Evolutionary conservation across 2,888 invertebrate species (phyloP), one percentile per base, ranked within the genome.

Genomic region (Lissonota sp.): DNA sequence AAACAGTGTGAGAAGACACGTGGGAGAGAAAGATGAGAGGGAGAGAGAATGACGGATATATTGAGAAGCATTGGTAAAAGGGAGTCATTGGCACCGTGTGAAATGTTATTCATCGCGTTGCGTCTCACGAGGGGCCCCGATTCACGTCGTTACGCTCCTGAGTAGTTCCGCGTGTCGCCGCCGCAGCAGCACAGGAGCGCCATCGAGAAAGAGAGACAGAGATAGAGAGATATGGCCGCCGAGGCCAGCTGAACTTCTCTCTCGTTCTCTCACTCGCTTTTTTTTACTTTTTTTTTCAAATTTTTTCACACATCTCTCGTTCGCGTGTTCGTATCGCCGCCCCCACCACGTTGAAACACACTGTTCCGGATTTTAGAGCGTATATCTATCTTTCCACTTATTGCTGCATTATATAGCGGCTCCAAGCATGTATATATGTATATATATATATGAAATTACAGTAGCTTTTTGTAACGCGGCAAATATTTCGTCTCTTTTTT

Each of bases 201-300:
- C 60, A 55, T 62, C 71, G 60, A 63, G 26, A 55, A 4, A 6
- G 62, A 67, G 67, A 53, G 66, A 76, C 39, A 71, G 49, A 82
- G 63, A 74, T 74, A 69, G 70, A 72, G 71, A 76, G 90, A 89
- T 90, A 91, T 91, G 91, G 91, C 90, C 87, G 91, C 91, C 91
- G 90, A 90, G 91, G 90, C 90, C 90, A 90, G 88, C 89, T 90
- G 89, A 90, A 90, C 90, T 87, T 88, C 85, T 88, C 87, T 86
- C 74, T 74, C 79, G 64, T 72, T 57, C 71, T 64, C 79, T 67
- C 64, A 58, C 62, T 73, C 53, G 55, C 53, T 7, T 6, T 53
- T 76, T 76, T 77, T 69, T 66, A 70, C 39, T 62, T 69, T 37
- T 73, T 57, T 64, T 73, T 55, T 51, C 57, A 64, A 62, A 64